phyloP scores from a whole-genome alignment of 2,797 vertebrate species.

The Anas flavirostris region DNA sequence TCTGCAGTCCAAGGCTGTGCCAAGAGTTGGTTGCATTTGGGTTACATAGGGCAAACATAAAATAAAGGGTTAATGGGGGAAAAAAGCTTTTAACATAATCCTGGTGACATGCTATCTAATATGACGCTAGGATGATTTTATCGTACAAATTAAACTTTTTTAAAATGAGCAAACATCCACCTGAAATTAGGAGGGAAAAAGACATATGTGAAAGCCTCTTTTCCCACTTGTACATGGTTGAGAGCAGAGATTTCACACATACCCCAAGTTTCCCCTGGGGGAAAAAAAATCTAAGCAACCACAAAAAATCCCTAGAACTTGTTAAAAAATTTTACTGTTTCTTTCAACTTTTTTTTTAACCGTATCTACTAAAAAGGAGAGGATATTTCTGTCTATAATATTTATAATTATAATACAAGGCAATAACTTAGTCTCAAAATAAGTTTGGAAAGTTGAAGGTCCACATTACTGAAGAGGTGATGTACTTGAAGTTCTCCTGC shows the following conservation, averaged over 20 bases:
- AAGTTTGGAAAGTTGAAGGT: background rate
- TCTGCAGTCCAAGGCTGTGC: background rate
- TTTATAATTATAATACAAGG: background rate
- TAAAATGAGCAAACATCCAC: background rate
- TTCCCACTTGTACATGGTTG: background rate
- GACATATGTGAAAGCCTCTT: background rate
- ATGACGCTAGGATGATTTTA: background rate
- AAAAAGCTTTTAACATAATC: background rate
- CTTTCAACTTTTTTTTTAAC: background rate
- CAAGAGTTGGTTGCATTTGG: background rate
- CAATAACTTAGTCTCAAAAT: background rate
- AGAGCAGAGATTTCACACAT: background rate
- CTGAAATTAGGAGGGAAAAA: background rate
- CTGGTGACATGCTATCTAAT: background rate
- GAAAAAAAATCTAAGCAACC: background rate
- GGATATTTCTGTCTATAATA: background rate
- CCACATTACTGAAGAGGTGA: background rate
- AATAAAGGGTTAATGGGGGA: background rate
- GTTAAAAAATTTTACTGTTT: slow-evolving; percentile 24
- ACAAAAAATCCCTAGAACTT: slow-evolving; percentile 32
- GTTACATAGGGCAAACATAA: background rate
- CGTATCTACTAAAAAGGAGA: background rate
- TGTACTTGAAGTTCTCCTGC: background rate
- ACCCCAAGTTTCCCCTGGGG: background rate
- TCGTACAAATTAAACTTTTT: background rate